These are phyloP conservation scores for Caenorhabditis becei DNA, from an alignment of 2,888 invertebrate genomes.

Conservation along the genomic window DNA sequence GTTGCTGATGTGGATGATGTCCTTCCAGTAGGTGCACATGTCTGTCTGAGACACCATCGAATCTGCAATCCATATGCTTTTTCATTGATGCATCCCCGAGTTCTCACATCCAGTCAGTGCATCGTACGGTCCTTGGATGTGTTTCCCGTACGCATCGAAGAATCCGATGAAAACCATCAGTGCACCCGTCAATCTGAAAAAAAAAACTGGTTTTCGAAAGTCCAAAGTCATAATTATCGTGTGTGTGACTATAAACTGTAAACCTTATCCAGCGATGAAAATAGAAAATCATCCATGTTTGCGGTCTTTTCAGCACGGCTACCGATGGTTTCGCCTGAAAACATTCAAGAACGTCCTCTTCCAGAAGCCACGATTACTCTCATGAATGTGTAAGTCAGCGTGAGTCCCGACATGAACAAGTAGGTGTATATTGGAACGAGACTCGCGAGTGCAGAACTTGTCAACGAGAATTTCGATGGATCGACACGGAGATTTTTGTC, in stretches of 20 bases:
- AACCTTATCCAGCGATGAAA: slow-evolving; percentile 61
- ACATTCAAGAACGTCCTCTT: not conserved
- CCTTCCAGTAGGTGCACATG: slow-evolving; percentile 59
- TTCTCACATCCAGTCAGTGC: slow-evolving; percentile 43
- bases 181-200: slow-evolving; percentile 53
- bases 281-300: slow-evolving; percentile 58
- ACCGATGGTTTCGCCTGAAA: slow-evolving; percentile 33
- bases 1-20: slow-evolving; percentile 66
- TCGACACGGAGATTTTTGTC: slow-evolving; percentile 12
- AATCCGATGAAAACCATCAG: slow-evolving; percentile 58
- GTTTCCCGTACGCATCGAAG: slow-evolving; percentile 49
- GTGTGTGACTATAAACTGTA: not conserved
- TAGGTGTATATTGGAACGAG: slow-evolving; percentile 41
- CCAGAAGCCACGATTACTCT: not conserved
- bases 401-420: slow-evolving; percentile 39
- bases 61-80: slow-evolving; percentile 12
- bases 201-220: not conserved
- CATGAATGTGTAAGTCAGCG: slow-evolving; percentile 28
- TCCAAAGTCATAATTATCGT: not conserved
- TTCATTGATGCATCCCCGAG: too few species aligned
- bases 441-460: slow-evolving; percentile 17
- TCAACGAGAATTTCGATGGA: not conserved
- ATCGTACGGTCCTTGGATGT: slow-evolving; percentile 51
- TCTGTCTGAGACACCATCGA: slow-evolving; percentile 41
- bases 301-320: slow-evolving; percentile 25